Evolutionary conservation across 1,140 invertebrate species (phyloP), one percentile per base, ranked within the genome.

Genomic region (Sycophaga agraensis): DNA sequence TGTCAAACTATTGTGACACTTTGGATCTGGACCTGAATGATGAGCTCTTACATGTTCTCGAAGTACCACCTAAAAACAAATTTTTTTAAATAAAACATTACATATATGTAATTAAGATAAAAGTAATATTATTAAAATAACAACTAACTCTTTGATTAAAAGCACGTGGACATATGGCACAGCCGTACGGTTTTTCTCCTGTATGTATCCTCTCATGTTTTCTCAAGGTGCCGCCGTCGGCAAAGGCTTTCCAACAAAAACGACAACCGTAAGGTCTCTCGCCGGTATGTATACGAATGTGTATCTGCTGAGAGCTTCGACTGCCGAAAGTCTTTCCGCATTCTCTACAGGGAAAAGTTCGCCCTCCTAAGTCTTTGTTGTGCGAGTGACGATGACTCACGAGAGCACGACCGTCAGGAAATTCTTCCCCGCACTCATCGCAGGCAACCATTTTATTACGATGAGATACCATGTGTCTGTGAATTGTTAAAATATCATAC

Each of bases 181-280:
- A 99, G 31, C 89, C 91, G 77, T 96, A 98, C 14, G 96, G 94
- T 79, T 99, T 99, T 71, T 95, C 93, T 11, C 93, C 91, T 0
- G 95, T 97, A 72, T 99, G 97, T 40, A 98, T 99, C 60, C 98
- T 88, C 73, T 99, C 98, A 77, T 99, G 97, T 71, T 98, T 93
- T 11, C 96, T 88, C 39, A 99, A 80, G 49, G 98, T 99, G 6
- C 96, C 97, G 34, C 96, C 96, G 67, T 98, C 98, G 0, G 97
- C 97, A 74, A 99, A 99, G 21, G 96, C 93, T 76, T 99, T 99
- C 85, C 96, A 97, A 78, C 97, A 99, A 76, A 95, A 97, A n/a
- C 89, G 87, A 75, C 97, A 99, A 5, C 89, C 91, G 73, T 97
- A 97, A 0, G 94, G 90, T 39, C 90, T 84, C 69, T 88, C 86